These are phyloP conservation scores for Dasypus novemcinctus DNA, from an alignment of 2,113 vertebrate species.

Conservation along the genomic window DNA sequence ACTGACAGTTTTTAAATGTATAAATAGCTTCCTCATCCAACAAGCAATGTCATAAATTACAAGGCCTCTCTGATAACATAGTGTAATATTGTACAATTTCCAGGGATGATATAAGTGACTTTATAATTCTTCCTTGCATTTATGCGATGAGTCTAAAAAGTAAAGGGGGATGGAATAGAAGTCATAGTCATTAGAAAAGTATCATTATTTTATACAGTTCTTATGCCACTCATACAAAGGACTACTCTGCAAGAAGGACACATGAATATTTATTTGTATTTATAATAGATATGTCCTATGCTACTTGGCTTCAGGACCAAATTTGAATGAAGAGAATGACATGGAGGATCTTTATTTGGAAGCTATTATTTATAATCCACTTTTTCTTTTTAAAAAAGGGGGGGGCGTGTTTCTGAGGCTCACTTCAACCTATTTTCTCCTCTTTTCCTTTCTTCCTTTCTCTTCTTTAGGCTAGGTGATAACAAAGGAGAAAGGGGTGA, in stretches of 20 bases:
- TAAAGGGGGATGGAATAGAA: neutral
- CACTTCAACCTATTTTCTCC: neutral
- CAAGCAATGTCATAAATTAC: too few species aligned
- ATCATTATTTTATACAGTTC: too few species aligned
- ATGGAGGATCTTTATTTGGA: neutral
- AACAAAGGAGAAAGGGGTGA: too few species aligned
- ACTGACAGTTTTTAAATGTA: too few species aligned
- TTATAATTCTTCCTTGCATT: fast-evolving
- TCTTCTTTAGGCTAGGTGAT: neutral
- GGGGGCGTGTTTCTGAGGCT: neutral
- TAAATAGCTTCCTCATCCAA: neutral
- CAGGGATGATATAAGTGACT: neutral
- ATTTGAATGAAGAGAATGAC: neutral
- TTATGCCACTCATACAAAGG: neutral
- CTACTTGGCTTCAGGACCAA: neutral
- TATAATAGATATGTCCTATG: fast-evolving
- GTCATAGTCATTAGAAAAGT: neutral
- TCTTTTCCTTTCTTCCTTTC: neutral
- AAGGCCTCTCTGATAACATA: neutral
- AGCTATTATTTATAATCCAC: neutral
- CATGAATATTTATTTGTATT: neutral
- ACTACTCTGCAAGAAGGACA: neutral
- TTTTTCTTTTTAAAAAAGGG: neutral
- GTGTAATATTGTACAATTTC: neutral
- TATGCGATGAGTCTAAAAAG: neutral